Percentiles rank a stretch among this genome's conserved stretches.
These are phyloP conservation scores for Illadopsis cleaveri DNA, from an alignment of 2,113 vertebrate species.

Conservation along the genomic window DNA sequence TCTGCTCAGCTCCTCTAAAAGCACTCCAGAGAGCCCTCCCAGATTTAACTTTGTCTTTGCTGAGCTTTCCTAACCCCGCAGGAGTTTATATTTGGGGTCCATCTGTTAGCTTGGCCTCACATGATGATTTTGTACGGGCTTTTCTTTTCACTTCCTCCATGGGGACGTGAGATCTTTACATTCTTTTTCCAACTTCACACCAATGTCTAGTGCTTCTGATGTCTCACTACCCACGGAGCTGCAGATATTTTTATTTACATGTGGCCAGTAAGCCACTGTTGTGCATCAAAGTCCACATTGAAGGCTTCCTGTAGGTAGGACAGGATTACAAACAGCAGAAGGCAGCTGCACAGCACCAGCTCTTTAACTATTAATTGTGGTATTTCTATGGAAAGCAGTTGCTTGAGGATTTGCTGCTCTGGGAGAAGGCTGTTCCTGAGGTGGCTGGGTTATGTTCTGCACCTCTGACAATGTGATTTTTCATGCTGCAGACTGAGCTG, in stretches of 20 bases:
- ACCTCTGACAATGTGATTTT: neutral
- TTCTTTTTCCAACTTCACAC: neutral
- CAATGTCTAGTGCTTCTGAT: neutral
- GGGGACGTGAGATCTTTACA: neutral
- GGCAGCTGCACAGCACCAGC: neutral
- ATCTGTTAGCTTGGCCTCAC: neutral
- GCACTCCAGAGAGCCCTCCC: neutral
- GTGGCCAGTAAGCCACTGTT: neutral
- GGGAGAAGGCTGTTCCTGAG: neutral
- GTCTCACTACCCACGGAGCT: neutral
- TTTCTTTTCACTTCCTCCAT: neutral
- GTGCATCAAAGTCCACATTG: neutral
- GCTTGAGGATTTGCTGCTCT: neutral
- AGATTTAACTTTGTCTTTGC: neutral
- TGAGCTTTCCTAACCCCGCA: neutral
- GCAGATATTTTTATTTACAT: neutral
- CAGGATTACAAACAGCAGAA: constrained; percentile 6
- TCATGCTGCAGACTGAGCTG: neutral
- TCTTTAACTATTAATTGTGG: neutral
- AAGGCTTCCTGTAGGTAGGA: neutral
- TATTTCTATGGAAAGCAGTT: neutral
- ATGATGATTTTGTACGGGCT: neutral
- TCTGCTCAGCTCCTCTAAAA: neutral
- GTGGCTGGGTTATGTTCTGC: neutral
- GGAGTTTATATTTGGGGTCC: constrained; percentile 14